Conservation (phyloP, 2,797 vertebrate genomes). For the Gastrophryne carolinensis region DNA sequence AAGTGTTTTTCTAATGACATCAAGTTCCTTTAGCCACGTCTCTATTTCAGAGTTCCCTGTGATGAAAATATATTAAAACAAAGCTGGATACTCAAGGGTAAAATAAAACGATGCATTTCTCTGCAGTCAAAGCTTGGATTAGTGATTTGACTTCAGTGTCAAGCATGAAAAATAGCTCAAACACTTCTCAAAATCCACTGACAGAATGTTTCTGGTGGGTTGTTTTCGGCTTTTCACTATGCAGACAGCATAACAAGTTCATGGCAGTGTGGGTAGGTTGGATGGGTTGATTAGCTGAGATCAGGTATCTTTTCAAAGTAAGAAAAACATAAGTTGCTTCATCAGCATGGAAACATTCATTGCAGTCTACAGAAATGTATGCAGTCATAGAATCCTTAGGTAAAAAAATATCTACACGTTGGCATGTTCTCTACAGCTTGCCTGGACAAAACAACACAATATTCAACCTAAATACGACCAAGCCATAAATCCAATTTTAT, state of each 20-base stretch:
- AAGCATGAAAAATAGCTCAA: conserved; percentile 35
- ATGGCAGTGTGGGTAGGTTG: not conserved
- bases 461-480: no score
- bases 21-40: not conserved
- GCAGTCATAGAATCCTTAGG: not conserved
- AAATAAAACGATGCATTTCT: conserved; percentile 38
- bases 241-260: conserved; percentile 18
- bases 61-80: conserved; percentile 20
- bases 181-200: conserved; percentile 16
- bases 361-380: not conserved
- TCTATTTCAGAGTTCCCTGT: not conserved
- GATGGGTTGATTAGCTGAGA: not conserved
- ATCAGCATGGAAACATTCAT: not conserved
- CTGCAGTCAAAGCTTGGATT: conserved; percentile 29
- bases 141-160: conserved; percentile 28
- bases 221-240: conserved; percentile 3
- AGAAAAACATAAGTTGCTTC: not conserved
- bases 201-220: conserved; percentile 5
- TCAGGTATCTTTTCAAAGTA: not conserved
- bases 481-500: no score
- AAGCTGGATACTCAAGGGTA: conserved; percentile 6
- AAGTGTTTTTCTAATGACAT: not conserved
- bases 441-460: no score
- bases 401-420: no score
- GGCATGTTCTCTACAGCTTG: no score